Evolutionary conservation across 2,888 invertebrate genomes (phyloP), one percentile per base, ranked within the genome.

Genomic region (Xanthia togata): DNA sequence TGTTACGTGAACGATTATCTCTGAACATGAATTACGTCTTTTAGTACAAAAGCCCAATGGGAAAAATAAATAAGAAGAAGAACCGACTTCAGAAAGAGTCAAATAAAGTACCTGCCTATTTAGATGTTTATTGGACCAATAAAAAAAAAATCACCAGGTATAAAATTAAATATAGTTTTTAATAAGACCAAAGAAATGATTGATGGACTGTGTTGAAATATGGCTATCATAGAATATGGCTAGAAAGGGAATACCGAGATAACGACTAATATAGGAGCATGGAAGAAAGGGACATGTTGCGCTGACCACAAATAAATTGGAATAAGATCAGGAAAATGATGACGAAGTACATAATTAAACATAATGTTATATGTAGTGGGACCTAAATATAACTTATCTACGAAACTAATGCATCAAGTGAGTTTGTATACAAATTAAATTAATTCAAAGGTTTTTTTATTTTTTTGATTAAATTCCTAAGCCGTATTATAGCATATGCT

Each of bases 1-100:
- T 70, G 73, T 85, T 83, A 85, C 82, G 72, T 73, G 67, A 60
- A 77, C 85, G 73, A 83, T 83, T 83, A 82, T 85, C 72, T 85
- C 44, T 38, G 65, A 70, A 70, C 71, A 76, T 85, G 62, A 85
- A 71, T 70, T 65, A 31, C 57, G 50, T 38, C 64, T 38, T 75
- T 60, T 14, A 75, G 47, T 78, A 65, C 26, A 20, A 60, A 75
- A 23, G 5, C 20, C 76, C 20, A 53, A 59, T 5, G 4, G 47
- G n/a, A 38, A 35, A 55, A 31, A 23, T 62, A 44, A 53, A 53
- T 35, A 26, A 44, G 41, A 60, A 9, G 14, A 17, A 23, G 2
- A 23, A 11, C 20, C 12, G 0, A 5, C 31, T 20, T 55, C 55
- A 12, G 50, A 50, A 14, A n/a, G 4, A 9, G 4, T 20, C 9